Evolutionary conservation across 2,888 invertebrate species (phyloP).

Genomic region (Sarcophaga variegata): DNA sequence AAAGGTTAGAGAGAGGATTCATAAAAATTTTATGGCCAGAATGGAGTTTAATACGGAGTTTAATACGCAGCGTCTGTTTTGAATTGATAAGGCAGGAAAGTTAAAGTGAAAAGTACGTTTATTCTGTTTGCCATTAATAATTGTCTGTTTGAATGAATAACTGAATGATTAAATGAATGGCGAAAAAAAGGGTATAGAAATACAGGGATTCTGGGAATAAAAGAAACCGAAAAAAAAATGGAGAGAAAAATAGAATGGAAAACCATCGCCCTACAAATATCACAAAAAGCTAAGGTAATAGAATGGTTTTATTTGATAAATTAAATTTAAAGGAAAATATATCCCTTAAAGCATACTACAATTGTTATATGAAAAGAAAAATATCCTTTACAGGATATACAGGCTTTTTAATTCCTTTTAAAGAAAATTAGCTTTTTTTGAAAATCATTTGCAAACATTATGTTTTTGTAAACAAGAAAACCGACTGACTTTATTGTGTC

Average conservation of each 20-base stretch:
- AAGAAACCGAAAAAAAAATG: background rate
- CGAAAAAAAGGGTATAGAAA: constrained; percentile 47
- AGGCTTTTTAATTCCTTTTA: constrained; percentile 3
- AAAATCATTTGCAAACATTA: constrained; percentile 41
- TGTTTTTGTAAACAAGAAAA: constrained; percentile 37
- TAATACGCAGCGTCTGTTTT: constrained; percentile 67
- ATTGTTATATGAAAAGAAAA: background rate
- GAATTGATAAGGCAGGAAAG: constrained; percentile 69
- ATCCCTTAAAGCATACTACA: background rate
- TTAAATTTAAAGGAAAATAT: background rate
- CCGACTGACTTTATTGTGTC: constrained; percentile 64
- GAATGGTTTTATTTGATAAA: background rate
- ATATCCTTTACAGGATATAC: background rate
- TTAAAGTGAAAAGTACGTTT: constrained; percentile 40
- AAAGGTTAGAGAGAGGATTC: background rate
- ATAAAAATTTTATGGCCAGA: background rate
- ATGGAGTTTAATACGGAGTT: background rate
- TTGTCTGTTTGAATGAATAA: constrained; percentile 34
- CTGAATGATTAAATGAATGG: constrained; percentile 24
- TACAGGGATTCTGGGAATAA: constrained; percentile 14
- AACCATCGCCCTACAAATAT: constrained; percentile 13
- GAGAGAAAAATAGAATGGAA: background rate
- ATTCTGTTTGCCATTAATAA: constrained; percentile 45
- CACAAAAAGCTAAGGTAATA: background rate
- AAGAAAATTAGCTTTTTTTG: constrained; percentile 35